A percentile compares a stretch with the other conserved stretches of the same genome.
Evolutionary conservation across 2,888 invertebrate genomes (phyloP).

Genomic region (Stenodema calcarata): DNA sequence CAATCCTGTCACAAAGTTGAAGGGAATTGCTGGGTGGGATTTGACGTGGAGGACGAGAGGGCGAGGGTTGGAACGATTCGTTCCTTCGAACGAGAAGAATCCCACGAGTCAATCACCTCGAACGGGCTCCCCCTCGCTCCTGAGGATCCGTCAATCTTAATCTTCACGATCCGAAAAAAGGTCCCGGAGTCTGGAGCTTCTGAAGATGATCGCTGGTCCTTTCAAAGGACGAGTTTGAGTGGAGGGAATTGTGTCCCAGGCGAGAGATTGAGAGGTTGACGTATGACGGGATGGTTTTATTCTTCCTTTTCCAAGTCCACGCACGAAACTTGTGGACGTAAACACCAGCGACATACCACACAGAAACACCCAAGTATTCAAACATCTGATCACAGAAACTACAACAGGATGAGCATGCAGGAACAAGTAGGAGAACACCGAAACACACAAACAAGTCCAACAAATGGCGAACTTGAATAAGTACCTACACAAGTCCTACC

Average conservation of each 20-base stretch:
- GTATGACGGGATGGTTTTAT: neutral
- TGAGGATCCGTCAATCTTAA: constrained; percentile 22
- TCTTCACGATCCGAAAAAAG: neutral
- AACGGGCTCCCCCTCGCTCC: neutral
- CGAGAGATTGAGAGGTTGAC: neutral
- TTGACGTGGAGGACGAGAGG: neutral
- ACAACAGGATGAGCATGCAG: too few species aligned
- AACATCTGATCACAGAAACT: too few species aligned
- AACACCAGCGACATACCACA: too few species aligned
- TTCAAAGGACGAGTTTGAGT: neutral
- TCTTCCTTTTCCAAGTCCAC: too few species aligned
- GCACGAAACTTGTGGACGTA: too few species aligned
- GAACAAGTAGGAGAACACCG: too few species aligned
- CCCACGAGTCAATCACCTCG: constrained; percentile 22
- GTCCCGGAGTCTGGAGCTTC: neutral
- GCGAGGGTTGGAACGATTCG: neutral
- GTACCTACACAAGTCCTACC: too few species aligned
- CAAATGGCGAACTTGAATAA: too few species aligned
- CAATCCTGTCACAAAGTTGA: constrained; percentile 36
- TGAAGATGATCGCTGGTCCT: neutral
- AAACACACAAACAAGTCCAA: too few species aligned
- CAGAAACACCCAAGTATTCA: too few species aligned
- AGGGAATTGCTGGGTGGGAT: constrained; percentile 8
- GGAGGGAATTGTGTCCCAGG: neutral
- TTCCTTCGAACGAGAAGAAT: neutral